Base-by-base conservation (phyloP, 2,797 vertebrate species). In the Hippopotamyrus pictus region DNA sequence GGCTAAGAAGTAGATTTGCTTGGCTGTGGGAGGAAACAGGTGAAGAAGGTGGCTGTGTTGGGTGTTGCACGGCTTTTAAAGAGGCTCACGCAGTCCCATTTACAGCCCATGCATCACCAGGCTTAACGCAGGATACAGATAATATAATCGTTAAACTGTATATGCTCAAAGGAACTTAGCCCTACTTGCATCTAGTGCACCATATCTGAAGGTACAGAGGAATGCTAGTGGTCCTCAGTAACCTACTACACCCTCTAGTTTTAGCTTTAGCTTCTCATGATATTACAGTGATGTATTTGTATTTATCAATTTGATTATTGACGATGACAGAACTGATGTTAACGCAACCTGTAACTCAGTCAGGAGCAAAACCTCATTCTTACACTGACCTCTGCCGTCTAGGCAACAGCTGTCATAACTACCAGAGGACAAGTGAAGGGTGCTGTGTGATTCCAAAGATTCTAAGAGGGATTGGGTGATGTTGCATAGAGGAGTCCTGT, bases 1-100 rank as follows among this genome's bases (percentile, higher is more conserved):
- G 92, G 97, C 93, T 89, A 98, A 98, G 94, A 98, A 98, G 93
- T 98, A 94, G 88, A 92, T 83, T 1, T 90, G 93, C 89, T 65
- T 0, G 0, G 89, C 41, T 69, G 82, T 37, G 25, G 41, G 44
- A 44, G 17, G 6, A 87, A 44, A 41, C 33, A 59, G n/a, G 8
- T 1, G 54, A 87, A 57, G 41, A 83, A 53, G 84, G 46, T 22
- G 19, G 19, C n/a, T 46, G n/a, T 48, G 82, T 14, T 46, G 19
- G n/a, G n/a, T 48, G 46, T 50, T 46, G 44, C 41, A 22, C 46
- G 22, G 12, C 44, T 83, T n/a, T 7, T 9, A n/a, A 22, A 46
- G 79, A 44, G 79, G 41, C 82, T 84, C 6, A 22, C n/a, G 2
- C 82, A 50, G 41, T 22, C 65, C 65, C 25, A 37, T 73, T 33